Evolutionary conservation across 1,140 invertebrate species (phyloP).

Genomic region (Dufourea novaeangliae): DNA sequence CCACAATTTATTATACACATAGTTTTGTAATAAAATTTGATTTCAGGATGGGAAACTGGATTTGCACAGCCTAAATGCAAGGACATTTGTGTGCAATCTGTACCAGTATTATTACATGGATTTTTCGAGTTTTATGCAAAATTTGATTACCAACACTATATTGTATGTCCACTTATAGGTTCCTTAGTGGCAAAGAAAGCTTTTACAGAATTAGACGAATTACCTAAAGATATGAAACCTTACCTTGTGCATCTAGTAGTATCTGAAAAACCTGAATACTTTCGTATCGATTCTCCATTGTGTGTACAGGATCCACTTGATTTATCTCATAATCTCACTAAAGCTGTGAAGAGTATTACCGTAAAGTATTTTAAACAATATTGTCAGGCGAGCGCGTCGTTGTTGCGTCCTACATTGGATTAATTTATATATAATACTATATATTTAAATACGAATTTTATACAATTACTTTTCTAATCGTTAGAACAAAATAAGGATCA

Average conservation of each 20-base stretch:
- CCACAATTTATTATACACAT: not conserved
- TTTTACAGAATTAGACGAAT: slow-evolving; percentile 51
- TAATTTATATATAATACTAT: not conserved
- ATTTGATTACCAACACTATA: slow-evolving; percentile 77
- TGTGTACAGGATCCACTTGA: slow-evolving; percentile 83
- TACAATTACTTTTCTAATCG: slow-evolving; percentile 1
- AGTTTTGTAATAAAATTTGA: slow-evolving; percentile 33
- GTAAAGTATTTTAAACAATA: slow-evolving; percentile 56
- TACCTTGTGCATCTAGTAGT: slow-evolving; percentile 46
- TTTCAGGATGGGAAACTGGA: slow-evolving; percentile 59
- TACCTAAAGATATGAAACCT: slow-evolving; percentile 51
- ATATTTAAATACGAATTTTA: not conserved
- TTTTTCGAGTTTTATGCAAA: slow-evolving; percentile 80
- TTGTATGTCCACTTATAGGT: slow-evolving; percentile 80
- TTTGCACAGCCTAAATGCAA: slow-evolving; percentile 15
- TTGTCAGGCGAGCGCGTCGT: slow-evolving; percentile 46
- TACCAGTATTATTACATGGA: slow-evolving; percentile 73
- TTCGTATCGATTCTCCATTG: slow-evolving; percentile 73
- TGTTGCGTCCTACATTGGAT: not conserved
- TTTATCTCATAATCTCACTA: slow-evolving; percentile 80
- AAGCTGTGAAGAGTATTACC: slow-evolving; percentile 51
- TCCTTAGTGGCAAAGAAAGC: slow-evolving; percentile 66
- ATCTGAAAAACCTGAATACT: slow-evolving; percentile 47
- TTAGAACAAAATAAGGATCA: not conserved
- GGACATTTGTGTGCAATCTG: not conserved